phyloP scores from a whole-genome alignment of 2,888 invertebrate species.

The Polia nebulosa region DNA sequence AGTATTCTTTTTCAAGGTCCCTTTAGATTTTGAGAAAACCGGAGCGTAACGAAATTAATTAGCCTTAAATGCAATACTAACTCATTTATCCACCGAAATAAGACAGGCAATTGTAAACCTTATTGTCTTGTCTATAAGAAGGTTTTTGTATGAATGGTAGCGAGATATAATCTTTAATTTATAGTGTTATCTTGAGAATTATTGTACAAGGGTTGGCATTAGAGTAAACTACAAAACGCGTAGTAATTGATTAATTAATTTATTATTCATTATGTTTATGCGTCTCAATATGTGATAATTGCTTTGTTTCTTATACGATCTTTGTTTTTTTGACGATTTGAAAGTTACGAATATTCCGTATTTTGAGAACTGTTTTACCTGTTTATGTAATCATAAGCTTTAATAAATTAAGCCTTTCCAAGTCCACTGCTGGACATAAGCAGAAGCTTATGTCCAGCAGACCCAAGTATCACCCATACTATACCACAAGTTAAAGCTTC shows the following conservation, averaged over 20 bases:
- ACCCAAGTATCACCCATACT: no score
- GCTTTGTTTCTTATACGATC: conserved; percentile 10
- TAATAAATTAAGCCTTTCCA: background rate
- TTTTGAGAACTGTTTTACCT: conserved; percentile 1
- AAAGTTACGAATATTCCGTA: background rate
- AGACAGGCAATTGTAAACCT: conserved; percentile 47
- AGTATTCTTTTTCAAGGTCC: conserved; percentile 78
- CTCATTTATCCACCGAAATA: conserved; percentile 52
- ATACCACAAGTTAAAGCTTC: background rate
- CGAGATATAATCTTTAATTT: conserved; percentile 58
- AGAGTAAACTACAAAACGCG: conserved; percentile 51
- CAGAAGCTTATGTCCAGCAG: no score
- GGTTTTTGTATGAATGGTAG: conserved; percentile 27
- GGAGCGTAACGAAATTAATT: conserved; percentile 81
- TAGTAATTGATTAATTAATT: conserved; percentile 46
- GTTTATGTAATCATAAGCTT: background rate
- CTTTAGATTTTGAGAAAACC: conserved; percentile 78
- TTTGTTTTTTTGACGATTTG: background rate
- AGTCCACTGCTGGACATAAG: background rate
- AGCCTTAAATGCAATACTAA: conserved; percentile 71
- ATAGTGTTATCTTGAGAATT: conserved; percentile 55
- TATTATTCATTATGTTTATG: conserved; percentile 15
- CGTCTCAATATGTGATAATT: conserved; percentile 20
- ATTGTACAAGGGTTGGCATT: conserved; percentile 64
- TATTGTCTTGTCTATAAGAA: conserved; percentile 24